Base-by-base conservation (phyloP, 2,797 vertebrate genomes). In the Steatocranus sp. region DNA sequence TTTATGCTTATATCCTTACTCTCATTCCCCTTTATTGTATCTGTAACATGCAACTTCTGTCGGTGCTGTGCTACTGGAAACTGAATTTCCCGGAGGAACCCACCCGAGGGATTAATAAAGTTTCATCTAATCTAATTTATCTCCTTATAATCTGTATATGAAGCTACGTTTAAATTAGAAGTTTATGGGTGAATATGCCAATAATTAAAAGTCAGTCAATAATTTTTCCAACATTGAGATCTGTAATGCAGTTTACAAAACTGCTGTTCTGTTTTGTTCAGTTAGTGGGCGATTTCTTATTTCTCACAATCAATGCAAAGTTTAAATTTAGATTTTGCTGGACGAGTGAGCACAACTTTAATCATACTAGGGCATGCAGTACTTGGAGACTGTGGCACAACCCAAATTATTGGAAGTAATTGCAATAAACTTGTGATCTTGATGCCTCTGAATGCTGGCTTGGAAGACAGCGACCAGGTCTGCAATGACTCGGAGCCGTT, bases 361-460 rank as follows among this genome's bases (percentile, higher is more conserved):
- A 25, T 68, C 36, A 38, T 3, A 0, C n/a, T 0, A 1, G 11
- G n/a, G 34, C n/a, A 6, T 23, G 11, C 11, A 23, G 34, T 66
- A 23, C 11, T 23, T 63, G 34, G 11, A 38, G n/a, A 63, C 14
- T 14, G 11, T 20, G 58, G 34, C 0, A 20, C 0, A 20, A 63
- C 7, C 61, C 38, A 66, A 66, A 15, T 38, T 38, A 38, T 9
- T 63, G n/a, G 11, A 20, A 38, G 6, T 3, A n/a, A 36, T 36
- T 63, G 58, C n/a, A 23, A 0, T 66, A 7, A 66, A 38, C 0
- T 1, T 38, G 58, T 38, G 20, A 25, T 17, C 20, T 17, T 43
- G 20, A 38, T 1, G n/a, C 34, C n/a, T 23, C 36, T 68, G 63
- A 43, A 68, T 68, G 12, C 0, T 43, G 14, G 14, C 63, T 43